Conservation (phyloP, 2,113 vertebrate genomes). For the Neogale vison region DNA sequence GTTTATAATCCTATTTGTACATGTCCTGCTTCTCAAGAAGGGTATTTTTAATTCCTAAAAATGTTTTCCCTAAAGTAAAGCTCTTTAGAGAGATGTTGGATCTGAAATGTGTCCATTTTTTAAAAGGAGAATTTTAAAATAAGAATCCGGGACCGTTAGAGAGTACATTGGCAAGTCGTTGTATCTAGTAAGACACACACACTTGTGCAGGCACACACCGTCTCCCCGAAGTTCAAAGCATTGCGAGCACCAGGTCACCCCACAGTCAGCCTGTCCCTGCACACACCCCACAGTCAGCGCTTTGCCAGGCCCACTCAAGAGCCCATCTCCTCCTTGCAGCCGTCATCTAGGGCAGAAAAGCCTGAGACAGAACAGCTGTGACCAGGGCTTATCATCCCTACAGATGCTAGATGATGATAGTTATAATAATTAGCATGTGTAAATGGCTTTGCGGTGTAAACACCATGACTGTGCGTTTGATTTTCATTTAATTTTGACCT, state of each 20-base stretch:
- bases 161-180: background rate
- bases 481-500: conserved; percentile 43
- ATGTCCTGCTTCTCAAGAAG: background rate
- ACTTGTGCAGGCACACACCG: background rate
- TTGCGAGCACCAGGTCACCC: background rate
- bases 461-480: background rate
- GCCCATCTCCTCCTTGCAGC: background rate
- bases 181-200: background rate
- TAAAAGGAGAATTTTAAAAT: background rate
- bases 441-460: background rate
- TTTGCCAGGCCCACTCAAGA: background rate
- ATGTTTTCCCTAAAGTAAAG: background rate
- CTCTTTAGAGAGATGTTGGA: background rate
- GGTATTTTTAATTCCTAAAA: conserved; percentile 42
- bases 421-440: background rate
- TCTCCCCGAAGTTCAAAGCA: background rate
- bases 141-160: background rate
- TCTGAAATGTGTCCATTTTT: conserved; percentile 2
- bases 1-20: background rate
- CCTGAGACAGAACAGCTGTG: conserved; percentile 38
- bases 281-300: background rate
- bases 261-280: background rate
- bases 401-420: background rate
- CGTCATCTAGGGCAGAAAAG: background rate
- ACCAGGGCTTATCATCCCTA: conserved; percentile 24